A percentile compares a stretch with the other conserved stretches of the same genome.
Evolutionary conservation across 2,888 invertebrate genomes (phyloP).

Genomic region (Luperina nickerlii): DNA sequence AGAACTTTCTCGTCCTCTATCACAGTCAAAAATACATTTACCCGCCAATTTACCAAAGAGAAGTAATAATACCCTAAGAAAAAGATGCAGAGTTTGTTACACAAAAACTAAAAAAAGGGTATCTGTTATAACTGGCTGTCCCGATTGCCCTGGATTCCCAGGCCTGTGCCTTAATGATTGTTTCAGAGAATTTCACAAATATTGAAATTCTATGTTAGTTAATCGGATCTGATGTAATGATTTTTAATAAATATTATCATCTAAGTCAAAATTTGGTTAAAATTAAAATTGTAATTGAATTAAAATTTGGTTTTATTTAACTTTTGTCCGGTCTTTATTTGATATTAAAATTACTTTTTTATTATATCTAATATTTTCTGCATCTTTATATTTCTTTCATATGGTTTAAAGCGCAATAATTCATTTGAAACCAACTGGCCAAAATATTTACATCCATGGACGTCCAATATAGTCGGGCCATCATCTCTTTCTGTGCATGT

Average conservation of each 20-base stretch:
- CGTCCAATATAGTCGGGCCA: constrained; percentile 43
- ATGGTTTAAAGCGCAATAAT: constrained; percentile 50
- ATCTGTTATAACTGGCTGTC: constrained; percentile 46
- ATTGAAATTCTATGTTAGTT: constrained; percentile 46
- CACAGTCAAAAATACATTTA: constrained; percentile 49
- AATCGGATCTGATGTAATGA: constrained; percentile 51
- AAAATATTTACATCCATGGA: constrained; percentile 58
- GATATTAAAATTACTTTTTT: constrained; percentile 45
- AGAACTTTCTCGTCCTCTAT: constrained; percentile 50
- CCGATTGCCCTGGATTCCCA: constrained; percentile 53
- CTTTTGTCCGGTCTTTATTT: constrained; percentile 40
- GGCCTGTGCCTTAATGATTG: constrained; percentile 48
- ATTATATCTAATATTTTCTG: constrained; percentile 45
- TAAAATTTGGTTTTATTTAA: constrained; percentile 51
- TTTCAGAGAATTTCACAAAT: constrained; percentile 51
- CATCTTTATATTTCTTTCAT: constrained; percentile 54
- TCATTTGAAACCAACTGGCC: constrained; percentile 59
- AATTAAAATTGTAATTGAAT: constrained; percentile 42
- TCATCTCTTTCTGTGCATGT: constrained; percentile 53
- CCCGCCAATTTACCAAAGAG: constrained; percentile 50
- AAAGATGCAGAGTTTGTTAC: constrained; percentile 51
- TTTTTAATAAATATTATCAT: constrained; percentile 52
- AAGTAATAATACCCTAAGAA: constrained; percentile 48
- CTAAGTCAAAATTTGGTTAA: constrained; percentile 44
- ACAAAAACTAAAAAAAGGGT: constrained; percentile 48